Base-by-base conservation (phyloP, 2,113 vertebrate genomes). In the Oxyruncus cristatus region DNA sequence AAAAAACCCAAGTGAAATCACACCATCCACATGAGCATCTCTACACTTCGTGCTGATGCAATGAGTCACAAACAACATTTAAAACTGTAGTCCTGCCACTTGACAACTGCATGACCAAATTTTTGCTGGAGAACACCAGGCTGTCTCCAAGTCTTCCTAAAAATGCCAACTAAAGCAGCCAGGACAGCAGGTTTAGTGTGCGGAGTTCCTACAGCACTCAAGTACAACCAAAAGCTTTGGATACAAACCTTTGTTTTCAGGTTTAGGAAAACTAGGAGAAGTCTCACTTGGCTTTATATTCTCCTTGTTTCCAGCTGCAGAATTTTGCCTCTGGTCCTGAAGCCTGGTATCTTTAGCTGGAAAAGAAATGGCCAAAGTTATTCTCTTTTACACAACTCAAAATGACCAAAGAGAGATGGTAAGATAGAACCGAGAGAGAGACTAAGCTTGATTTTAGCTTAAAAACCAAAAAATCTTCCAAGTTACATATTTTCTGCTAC, bases 281-380 rank as follows among this genome's bases (percentile, higher is more conserved):
- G 98, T 98, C 86, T 99, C 99, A 97, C 93, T 98, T 89, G 98
- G 98, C 95, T 99, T 99, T 75, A 98, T 97, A 95, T 98, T 98
- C 96, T 99, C 99, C 97, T 99, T 99, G 98, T 98, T 99, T 85
- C 98, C 98, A 83, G 98, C 95, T 58, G 99, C 98, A 93, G 99
- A 99, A 88, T 98, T 99, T 97, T 99, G 99, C 97, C 99, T 99
- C 55, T 98, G 98, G 97, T 99, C 99, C 93, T 99, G 99, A 96
- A 99, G 98, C 92, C 99, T 98, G 78, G 98, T 98, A 94, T 99
- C 99, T 98, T 99, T 99, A 93, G 98, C 99, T 99, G 93, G 42
- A 97, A 92, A 96, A 90, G 52, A 81, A 91, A 95, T 84, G 80
- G 27, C 32, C 55, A 11, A 71, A 76, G 74, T 98, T 62, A 96